Percentiles rank a stretch among this genome's conserved stretches.
phyloP scores from a whole-genome alignment of 2,113 vertebrate species.

The Engystomops pustulosus region DNA sequence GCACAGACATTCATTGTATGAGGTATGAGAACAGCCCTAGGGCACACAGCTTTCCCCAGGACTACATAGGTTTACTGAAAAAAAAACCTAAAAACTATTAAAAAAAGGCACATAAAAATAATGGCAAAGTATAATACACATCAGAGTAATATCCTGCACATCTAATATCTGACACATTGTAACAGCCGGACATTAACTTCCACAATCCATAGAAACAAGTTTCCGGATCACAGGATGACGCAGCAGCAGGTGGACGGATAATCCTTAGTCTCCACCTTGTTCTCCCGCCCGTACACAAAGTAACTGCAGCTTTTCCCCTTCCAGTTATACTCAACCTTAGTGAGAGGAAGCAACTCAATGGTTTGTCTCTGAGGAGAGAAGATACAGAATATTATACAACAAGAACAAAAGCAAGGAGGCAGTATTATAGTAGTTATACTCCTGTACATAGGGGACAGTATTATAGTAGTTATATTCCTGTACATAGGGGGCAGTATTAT shows the following conservation, averaged over 20 bases:
- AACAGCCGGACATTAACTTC: background rate
- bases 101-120: too few relatives aligned
- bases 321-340: conserved; percentile 73
- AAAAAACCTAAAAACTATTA: too few relatives aligned
- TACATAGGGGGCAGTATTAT: conserved; percentile 1
- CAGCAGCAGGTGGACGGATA: conserved; percentile 69
- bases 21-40: too few relatives aligned
- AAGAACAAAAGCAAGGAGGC: background rate
- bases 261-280: conserved; percentile 73
- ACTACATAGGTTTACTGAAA: too few relatives aligned
- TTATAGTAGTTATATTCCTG: background rate
- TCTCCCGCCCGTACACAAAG: conserved; percentile 78
- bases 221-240: conserved; percentile 9
- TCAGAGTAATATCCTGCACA: too few relatives aligned
- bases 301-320: conserved; percentile 71
- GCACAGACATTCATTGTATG: too few relatives aligned
- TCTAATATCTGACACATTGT: background rate
- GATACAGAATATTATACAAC: background rate
- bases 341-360: conserved; percentile 77
- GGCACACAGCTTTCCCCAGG: too few relatives aligned
- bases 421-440: background rate
- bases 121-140: too few relatives aligned
- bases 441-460: background rate
- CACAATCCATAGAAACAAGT: background rate
- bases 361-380: conserved; percentile 72